These are phyloP conservation scores for Saccopteryx leptura DNA, from an alignment of 2,113 vertebrate species.

Conservation along the genomic window DNA sequence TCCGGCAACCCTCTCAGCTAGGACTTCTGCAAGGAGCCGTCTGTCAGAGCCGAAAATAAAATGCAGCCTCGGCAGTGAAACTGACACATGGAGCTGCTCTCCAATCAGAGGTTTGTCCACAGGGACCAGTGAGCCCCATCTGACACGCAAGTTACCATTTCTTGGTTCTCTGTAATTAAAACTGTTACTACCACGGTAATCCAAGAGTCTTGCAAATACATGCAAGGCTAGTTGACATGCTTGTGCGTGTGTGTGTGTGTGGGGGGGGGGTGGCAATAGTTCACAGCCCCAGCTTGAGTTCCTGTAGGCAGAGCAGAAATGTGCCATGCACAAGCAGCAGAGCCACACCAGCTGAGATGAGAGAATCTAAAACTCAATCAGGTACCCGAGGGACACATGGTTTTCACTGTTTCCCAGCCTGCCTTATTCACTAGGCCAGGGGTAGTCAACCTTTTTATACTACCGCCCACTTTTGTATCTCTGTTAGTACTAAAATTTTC, in stretches of 20 bases:
- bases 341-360: background rate
- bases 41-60: constrained; percentile 81
- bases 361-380: constrained; percentile 64
- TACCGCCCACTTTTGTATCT: too few relatives aligned
- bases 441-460: too few relatives aligned
- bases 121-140: constrained; percentile 84
- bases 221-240: background rate
- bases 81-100: constrained; percentile 72
- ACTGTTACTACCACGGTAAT: constrained; percentile 85
- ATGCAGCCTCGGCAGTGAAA: constrained; percentile 81
- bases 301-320: background rate
- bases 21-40: constrained; percentile 57
- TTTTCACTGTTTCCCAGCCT: constrained; percentile 68
- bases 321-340: constrained; percentile 44
- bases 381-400: background rate
- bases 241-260: constrained; percentile 4
- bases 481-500: too few relatives aligned
- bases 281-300: constrained; percentile 54
- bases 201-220: constrained; percentile 67
- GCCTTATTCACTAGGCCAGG: constrained; percentile 41
- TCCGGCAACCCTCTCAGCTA: constrained; percentile 68
- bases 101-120: constrained; percentile 82
- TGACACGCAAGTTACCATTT: constrained; percentile 84
- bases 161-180: constrained; percentile 86
- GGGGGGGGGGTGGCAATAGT: constrained; percentile 45